phyloP scores from a whole-genome alignment of 2,797 vertebrate species.

The Esox masquinongy region DNA sequence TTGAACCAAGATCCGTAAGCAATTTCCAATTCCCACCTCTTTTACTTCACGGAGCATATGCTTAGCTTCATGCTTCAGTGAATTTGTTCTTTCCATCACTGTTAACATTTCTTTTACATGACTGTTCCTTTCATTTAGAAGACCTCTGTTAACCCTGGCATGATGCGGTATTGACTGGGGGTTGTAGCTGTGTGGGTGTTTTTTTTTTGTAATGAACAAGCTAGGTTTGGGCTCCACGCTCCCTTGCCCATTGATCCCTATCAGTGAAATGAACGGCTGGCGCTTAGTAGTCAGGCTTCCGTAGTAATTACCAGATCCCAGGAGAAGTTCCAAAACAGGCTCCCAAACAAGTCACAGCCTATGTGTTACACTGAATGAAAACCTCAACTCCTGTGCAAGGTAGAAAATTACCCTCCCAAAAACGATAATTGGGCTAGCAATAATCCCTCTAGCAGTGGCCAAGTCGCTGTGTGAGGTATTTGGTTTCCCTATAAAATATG shows the following conservation, averaged over 20 bases:
- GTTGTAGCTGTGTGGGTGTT: neutral
- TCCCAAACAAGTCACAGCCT: conserved; percentile 39
- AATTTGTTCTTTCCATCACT: conserved; percentile 2
- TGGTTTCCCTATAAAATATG: conserved; percentile 43
- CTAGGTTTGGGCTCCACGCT: conserved; percentile 35
- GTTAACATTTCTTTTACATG: conserved; percentile 1
- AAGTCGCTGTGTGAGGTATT: conserved; percentile 37
- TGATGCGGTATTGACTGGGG: neutral
- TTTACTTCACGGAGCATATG: neutral
- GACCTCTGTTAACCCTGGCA: neutral
- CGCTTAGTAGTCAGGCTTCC: conserved; percentile 69
- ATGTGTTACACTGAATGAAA: conserved; percentile 7
- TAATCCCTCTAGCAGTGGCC: conserved; percentile 40
- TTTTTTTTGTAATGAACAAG: neutral
- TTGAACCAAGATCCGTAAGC: neutral
- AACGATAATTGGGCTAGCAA: conserved; percentile 39
- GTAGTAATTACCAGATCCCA: conserved; percentile 67
- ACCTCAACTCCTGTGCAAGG: conserved; percentile 1
- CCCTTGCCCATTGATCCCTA: conserved; percentile 64
- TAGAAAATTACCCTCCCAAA: conserved; percentile 41
- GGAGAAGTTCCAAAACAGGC: conserved; percentile 47
- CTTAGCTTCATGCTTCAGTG: neutral
- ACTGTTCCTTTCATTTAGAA: conserved; percentile 1
- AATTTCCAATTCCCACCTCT: neutral
- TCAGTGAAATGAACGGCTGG: conserved; percentile 63